Percentiles rank a stretch among this genome's conserved stretches.
phyloP scores from a whole-genome alignment of 1,140 invertebrate species.

The Lysiphlebus fabarum region DNA sequence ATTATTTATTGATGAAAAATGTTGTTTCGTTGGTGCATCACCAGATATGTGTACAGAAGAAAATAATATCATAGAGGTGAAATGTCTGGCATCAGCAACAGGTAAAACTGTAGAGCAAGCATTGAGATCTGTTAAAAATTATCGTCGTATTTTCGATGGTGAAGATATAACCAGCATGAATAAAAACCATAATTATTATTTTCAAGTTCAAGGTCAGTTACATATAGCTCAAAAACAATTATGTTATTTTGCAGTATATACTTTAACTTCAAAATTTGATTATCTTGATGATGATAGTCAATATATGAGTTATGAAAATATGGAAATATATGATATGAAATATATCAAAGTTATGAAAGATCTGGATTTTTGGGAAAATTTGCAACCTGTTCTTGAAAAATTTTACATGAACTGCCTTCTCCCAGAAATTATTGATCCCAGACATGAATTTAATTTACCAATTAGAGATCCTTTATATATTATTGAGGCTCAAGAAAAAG shows the following conservation, averaged over 20 bases:
- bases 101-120: not conserved
- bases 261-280: not conserved
- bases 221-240: slow-evolving; percentile 29
- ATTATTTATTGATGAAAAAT: slow-evolving; percentile 30
- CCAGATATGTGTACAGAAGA: slow-evolving; percentile 17
- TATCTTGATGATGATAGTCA: no score
- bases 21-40: slow-evolving; percentile 29
- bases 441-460: slow-evolving; percentile 30
- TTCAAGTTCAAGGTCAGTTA: slow-evolving; percentile 38
- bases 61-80: slow-evolving; percentile 21
- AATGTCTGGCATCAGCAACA: slow-evolving; percentile 17
- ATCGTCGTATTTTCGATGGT: slow-evolving; percentile 24
- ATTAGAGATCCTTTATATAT: slow-evolving; percentile 35
- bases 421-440: slow-evolving; percentile 42
- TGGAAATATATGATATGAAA: slow-evolving; percentile 14
- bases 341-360: slow-evolving; percentile 15
- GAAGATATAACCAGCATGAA: slow-evolving; percentile 24
- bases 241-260: slow-evolving; percentile 32
- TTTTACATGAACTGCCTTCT: slow-evolving; percentile 40
- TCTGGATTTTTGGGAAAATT: slow-evolving; percentile 22
- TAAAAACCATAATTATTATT: slow-evolving; percentile 31
- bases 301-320: no score
- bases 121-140: slow-evolving; percentile 2
- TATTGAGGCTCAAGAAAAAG: slow-evolving; percentile 19
- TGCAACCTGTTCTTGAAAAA: slow-evolving; percentile 25